Conservation (phyloP, 2,888 invertebrate species). For the Chirona hameri region DNA sequence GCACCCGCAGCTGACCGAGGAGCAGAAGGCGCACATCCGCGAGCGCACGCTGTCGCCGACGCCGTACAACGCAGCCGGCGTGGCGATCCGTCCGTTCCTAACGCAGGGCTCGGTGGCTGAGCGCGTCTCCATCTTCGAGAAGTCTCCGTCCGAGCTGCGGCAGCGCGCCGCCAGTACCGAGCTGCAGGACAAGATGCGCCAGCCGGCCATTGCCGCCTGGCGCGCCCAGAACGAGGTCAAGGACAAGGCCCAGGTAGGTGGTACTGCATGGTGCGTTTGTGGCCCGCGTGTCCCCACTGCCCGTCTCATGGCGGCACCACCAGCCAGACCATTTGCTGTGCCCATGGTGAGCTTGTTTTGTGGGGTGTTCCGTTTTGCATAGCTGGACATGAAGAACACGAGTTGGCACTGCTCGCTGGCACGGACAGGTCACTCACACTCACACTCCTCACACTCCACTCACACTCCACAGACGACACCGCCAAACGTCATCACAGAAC, state of each 20-base stretch:
- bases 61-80: slow-evolving; percentile 45
- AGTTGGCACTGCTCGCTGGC: neutral
- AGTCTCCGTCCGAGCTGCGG: slow-evolving; percentile 56
- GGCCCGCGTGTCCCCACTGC: neutral
- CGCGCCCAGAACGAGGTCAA: slow-evolving; percentile 50
- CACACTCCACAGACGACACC: too few species aligned
- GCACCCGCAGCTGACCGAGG: slow-evolving; percentile 62
- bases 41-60: slow-evolving; percentile 40
- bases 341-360: neutral
- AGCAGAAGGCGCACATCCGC: slow-evolving; percentile 56
- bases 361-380: neutral
- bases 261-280: neutral
- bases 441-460: neutral
- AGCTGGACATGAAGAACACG: neutral
- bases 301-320: neutral
- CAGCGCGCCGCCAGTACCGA: slow-evolving; percentile 31
- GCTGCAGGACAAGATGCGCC: slow-evolving; percentile 52
- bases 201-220: slow-evolving; percentile 52
- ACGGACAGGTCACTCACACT: neutral
- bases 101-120: slow-evolving; percentile 88
- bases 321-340: neutral
- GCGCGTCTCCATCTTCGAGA: slow-evolving; percentile 82
- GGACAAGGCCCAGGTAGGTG: slow-evolving; percentile 54
- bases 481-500: too few species aligned
- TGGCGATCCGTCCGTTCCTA: slow-evolving; percentile 76